Evolutionary conservation across 2,113 vertebrate species (phyloP).

Genomic region (Entomyzon cyanotis): DNA sequence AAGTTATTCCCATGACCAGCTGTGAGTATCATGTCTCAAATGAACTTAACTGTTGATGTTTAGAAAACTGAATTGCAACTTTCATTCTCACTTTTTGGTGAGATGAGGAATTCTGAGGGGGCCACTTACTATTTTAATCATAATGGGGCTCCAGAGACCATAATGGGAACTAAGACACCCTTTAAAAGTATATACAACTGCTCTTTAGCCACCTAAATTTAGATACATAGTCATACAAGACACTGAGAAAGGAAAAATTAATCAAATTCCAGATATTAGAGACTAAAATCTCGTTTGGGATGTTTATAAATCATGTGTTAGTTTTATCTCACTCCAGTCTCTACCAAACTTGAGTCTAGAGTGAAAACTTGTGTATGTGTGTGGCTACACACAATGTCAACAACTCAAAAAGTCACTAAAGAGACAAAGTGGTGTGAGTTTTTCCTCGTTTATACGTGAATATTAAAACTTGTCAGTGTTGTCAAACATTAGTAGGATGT

Average conservation of each 20-base stretch:
- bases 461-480: not conserved
- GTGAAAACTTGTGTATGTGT: not conserved
- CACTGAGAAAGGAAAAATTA: not conserved
- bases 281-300: not conserved
- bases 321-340: not conserved
- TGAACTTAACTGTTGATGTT: not conserved
- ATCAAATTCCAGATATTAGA: not conserved
- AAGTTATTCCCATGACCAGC: not conserved
- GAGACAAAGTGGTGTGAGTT: not conserved
- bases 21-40: not conserved
- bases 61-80: not conserved
- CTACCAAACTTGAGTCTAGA: not conserved
- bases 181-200: not conserved
- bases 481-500: not conserved
- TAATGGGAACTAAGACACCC: not conserved
- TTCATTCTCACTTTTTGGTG: not conserved
- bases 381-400: not conserved
- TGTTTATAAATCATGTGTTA: not conserved
- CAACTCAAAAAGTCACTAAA: not conserved
- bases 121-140: rapidly evolving
- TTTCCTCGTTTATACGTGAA: not conserved
- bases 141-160: not conserved
- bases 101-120: not conserved
- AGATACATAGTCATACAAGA: not conserved
- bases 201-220: not conserved